These are phyloP conservation scores for Gymnogyps californianus DNA, from an alignment of 2,113 vertebrate genomes.

Conservation along the genomic window DNA sequence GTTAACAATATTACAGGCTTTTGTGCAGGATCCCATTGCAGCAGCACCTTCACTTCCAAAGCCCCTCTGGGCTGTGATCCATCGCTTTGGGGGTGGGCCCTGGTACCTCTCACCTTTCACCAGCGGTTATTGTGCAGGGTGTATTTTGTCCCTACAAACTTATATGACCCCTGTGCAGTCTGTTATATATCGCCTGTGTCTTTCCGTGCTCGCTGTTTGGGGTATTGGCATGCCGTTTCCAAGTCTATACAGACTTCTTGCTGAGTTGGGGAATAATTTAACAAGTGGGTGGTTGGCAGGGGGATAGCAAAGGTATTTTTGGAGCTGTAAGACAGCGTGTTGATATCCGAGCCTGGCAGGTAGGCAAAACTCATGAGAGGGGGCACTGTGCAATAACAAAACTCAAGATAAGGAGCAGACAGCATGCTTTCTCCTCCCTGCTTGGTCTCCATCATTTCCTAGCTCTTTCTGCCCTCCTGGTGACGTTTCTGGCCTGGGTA, in stretches of 20 bases:
- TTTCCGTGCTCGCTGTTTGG: rapidly evolving
- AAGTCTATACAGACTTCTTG: not conserved
- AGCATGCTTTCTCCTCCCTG: not conserved
- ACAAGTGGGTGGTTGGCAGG: no score
- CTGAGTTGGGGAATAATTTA: not conserved
- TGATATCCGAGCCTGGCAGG: rapidly evolving
- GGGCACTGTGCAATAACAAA: not conserved
- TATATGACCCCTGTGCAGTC: not conserved
- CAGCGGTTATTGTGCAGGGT: not conserved
- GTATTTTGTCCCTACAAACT: not conserved
- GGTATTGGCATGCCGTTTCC: not conserved
- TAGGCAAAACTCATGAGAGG: not conserved
- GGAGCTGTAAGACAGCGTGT: not conserved
- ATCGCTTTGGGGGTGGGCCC: no score
- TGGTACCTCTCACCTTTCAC: not conserved
- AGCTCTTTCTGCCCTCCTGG: not conserved
- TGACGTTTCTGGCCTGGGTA: not conserved
- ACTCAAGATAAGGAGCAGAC: not conserved
- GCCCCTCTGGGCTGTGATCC: not conserved
- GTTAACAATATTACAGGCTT: rapidly evolving
- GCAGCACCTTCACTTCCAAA: not conserved
- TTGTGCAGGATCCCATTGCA: not conserved
- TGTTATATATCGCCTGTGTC: rapidly evolving
- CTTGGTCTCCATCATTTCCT: not conserved
- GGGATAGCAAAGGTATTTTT: not conserved